Base-by-base conservation (phyloP, 2,797 vertebrate species). In the Epinephelus coioides region DNA sequence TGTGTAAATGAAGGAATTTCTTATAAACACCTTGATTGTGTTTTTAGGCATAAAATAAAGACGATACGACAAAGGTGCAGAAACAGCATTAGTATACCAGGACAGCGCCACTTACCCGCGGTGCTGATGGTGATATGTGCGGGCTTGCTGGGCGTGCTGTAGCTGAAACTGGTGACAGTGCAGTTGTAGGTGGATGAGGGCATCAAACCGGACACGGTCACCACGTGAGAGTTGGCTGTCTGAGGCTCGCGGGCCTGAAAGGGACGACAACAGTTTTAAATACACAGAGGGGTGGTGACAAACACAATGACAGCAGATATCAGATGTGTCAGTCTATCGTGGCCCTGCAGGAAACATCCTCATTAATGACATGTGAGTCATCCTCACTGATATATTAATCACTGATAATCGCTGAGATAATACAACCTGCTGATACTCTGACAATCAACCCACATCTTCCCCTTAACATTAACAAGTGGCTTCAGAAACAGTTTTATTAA, bases 141-240 rank as follows among this genome's bases (percentile, higher is more conserved):
- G 0, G 97, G 96, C 2, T 93, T 63, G 5, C 98, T 99, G 84
- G 97, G 90, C 15, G 95, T 97, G 83, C 95, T 92, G 89, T 98
- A 98, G 93, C 98, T 99, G 93, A 97, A 96, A 84, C 97, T 97
- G 86, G 94, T 97, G 78, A 99, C 94, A 0, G 95, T 97, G 84
- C 98, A 99, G 94, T 99, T 99, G 94, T 99, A 99, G 71, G 95
- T 90, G 0, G 96, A 97, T 30, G 96, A 96, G 0, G 98, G 97
- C 25, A 78, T 89, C 57, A 99, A 91, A 73, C 96, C 96, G 3
- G 95, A 95, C 40, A 99, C 89, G 0, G 97, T 98, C 83, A 97
- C 92, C 0, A 98, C 91, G 0, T 98, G 98, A 1, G 97, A 95
- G 44, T 85, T 95, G 43, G 96, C 93, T 0, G 93, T 95, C 92